Percentiles rank a stretch among this genome's conserved stretches.
Evolutionary conservation across 2,113 vertebrate species (phyloP).

Genomic region (Abramis brama): DNA sequence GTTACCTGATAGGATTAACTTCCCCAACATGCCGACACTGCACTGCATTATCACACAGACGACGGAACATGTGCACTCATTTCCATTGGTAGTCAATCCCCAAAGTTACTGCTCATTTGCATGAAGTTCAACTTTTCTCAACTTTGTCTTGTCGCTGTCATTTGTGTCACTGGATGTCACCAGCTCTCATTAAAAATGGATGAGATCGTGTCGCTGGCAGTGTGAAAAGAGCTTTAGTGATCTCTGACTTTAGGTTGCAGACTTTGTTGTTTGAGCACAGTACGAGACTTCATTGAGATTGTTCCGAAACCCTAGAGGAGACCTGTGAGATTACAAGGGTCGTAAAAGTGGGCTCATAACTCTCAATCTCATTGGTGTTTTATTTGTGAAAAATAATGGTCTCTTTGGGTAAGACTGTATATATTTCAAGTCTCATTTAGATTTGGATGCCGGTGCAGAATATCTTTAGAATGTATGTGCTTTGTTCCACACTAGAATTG

Average conservation of each 20-base stretch:
- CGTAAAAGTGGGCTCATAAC: neutral
- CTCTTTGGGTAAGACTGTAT: neutral
- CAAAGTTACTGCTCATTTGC: neutral
- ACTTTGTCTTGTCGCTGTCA: neutral
- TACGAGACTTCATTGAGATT: neutral
- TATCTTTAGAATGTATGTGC: neutral
- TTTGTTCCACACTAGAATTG: neutral
- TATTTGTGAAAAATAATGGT: neutral
- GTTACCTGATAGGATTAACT: neutral
- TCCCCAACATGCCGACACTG: neutral
- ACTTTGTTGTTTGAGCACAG: neutral
- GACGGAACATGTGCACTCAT: neutral
- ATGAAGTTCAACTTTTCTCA: conserved; percentile 11
- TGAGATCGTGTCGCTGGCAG: neutral
- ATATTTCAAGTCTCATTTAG: neutral
- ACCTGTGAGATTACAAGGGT: neutral
- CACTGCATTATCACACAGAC: neutral
- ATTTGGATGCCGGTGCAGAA: neutral
- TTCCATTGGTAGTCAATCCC: neutral
- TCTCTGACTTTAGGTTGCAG: neutral
- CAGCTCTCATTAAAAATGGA: conserved; percentile 15
- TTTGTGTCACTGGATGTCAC: neutral
- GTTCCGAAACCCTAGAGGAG: neutral
- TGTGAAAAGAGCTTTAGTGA: neutral
- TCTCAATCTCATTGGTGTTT: neutral